Evolutionary conservation across 1,140 invertebrate species (phyloP), one percentile per base, ranked within the genome.

Genomic region (Nymphalis io): DNA sequence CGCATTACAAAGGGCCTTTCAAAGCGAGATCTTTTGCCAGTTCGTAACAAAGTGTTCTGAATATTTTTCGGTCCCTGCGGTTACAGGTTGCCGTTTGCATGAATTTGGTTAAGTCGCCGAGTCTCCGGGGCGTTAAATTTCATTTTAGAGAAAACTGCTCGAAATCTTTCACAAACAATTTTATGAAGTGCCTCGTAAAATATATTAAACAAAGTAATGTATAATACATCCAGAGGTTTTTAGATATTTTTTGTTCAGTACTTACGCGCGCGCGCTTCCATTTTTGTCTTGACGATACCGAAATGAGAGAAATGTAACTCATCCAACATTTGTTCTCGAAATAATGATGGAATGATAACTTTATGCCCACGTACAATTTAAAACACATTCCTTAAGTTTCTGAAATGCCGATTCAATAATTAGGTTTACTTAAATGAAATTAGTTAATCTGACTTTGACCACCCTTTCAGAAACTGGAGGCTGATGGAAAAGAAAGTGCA

Each of bases 1-100:
- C 20, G 58, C 39, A 53, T 53, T 3, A 53, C 58, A 60, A 60
- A 60, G 58, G 38, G 20, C 16, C n/a, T 60, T 42, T 60, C 58
- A 60, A 60, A 39, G 20, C 59, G 59, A 60, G 59, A 44, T 60
- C 58, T 60, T 60, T 60, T 60, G 39, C 16, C 59, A 60, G 18
- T 21, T 44, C 39, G 33, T 15, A 12, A 44, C 42, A 60, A 44
- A 60, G 59, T 60, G 40, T 18, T 60, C 21, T 18, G 59, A 44
- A 60, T 44, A 60, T 44, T 23, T 57, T 15, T 40, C 39, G n/a
- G 59, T 60, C 59, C 18, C 42, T 44, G 59, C 21, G 59, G 59
- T 60, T 60, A 60, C 59, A 13, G 59, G 59, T 44, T 40, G n/a
- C 59, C 59, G 23, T 60, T 44, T 21, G 59, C 59, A 42, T 44